These are phyloP conservation scores for Burhinus bistriatus DNA, from an alignment of 2,113 vertebrate species.

Conservation along the genomic window DNA sequence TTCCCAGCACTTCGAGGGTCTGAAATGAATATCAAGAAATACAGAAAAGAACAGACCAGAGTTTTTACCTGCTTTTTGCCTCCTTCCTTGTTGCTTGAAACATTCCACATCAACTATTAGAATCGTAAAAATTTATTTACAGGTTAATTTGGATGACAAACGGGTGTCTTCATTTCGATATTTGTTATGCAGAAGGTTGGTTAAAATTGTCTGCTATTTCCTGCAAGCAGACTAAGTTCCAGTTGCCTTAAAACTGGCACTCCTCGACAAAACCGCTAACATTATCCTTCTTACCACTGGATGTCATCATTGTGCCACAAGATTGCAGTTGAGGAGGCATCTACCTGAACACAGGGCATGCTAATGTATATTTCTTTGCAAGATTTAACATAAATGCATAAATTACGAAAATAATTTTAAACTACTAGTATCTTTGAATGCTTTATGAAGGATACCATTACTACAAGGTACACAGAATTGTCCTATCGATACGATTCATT, in stretches of 20 bases:
- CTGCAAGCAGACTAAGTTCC: background rate
- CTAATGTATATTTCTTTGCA: background rate
- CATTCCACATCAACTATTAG: background rate
- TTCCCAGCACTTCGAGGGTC: background rate
- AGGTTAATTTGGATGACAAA: background rate
- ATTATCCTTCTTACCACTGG: slow-evolving; percentile 54
- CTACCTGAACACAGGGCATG: background rate
- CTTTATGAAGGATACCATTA: background rate
- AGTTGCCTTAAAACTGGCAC: background rate
- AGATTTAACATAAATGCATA: background rate
- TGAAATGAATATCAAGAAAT: background rate
- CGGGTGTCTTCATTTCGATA: background rate
- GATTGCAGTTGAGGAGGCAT: background rate
- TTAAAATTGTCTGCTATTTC: background rate
- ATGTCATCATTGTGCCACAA: slow-evolving; percentile 55
- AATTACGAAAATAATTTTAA: background rate
- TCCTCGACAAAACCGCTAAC: background rate
- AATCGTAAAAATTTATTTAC: background rate
- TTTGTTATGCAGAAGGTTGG: background rate
- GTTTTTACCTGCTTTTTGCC: background rate
- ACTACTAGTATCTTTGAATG: background rate
- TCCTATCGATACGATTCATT: background rate
- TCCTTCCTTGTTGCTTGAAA: background rate
- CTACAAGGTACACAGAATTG: background rate
- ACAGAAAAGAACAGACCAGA: background rate